A percentile compares a stretch with the other conserved stretches of the same genome.
Evolutionary conservation across 1,140 invertebrate genomes (phyloP).

Genomic region (Drosophila ercepeae): DNA sequence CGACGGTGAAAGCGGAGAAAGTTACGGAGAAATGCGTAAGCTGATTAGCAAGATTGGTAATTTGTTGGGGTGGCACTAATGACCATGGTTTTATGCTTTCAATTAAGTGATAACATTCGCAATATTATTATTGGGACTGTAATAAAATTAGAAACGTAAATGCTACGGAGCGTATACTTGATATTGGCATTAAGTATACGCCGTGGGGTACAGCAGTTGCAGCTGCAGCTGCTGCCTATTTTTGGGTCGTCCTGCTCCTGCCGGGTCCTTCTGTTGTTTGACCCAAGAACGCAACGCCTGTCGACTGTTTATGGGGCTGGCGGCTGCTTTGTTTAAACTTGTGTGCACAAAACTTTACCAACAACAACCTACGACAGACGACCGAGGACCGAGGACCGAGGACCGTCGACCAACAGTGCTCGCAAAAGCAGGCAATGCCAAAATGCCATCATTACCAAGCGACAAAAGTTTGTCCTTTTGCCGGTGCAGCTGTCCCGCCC

Average conservation of each 20-base stretch:
- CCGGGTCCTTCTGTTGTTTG: constrained; percentile 54
- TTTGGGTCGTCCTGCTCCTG: background rate
- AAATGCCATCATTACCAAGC: constrained; percentile 81
- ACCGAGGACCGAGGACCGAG: background rate
- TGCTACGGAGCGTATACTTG: constrained; percentile 24
- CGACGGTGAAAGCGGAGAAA: background rate
- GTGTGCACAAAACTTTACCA: constrained; percentile 76
- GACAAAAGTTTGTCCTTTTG: constrained; percentile 79
- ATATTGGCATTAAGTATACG: constrained; percentile 60
- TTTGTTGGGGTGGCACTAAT: constrained; percentile 33
- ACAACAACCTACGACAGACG: constrained; percentile 54
- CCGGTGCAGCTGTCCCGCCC: constrained; percentile 23
- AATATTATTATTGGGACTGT: constrained; percentile 18
- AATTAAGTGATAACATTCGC: constrained; percentile 65
- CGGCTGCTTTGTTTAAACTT: constrained; percentile 81
- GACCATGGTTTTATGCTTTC: constrained; percentile 52
- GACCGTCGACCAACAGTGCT: background rate
- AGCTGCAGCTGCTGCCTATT: constrained; percentile 28
- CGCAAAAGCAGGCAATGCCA: constrained; percentile 54
- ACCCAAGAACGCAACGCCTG: constrained; percentile 70
- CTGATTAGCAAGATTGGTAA: constrained; percentile 54
- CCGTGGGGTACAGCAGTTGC: constrained; percentile 30
- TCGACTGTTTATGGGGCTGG: constrained; percentile 81
- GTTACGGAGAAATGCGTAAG: constrained; percentile 50
- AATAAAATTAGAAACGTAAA: background rate